A percentile compares a stretch with the other conserved stretches of the same genome.
Evolutionary conservation across 2,113 vertebrate genomes (phyloP).

Genomic region (Catagonus wagneri): DNA sequence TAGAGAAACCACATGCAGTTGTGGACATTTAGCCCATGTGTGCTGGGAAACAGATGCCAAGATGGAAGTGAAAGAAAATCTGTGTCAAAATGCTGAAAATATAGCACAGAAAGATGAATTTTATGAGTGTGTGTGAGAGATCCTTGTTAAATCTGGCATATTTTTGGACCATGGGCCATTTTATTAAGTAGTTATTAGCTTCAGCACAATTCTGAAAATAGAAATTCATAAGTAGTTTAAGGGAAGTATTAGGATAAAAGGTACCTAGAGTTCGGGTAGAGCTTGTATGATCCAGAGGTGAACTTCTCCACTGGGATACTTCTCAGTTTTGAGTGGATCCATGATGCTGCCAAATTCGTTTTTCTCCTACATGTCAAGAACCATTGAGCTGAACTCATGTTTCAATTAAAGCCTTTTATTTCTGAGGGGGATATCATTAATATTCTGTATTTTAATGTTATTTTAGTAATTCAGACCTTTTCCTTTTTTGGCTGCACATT

Average conservation of each 20-base stretch:
- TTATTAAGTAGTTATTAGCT: not conserved
- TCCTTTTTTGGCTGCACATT: not conserved
- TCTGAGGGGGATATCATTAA: not conserved
- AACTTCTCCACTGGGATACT: not conserved
- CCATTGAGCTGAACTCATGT: not conserved
- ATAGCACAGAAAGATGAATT: not conserved
- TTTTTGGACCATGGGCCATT: not conserved
- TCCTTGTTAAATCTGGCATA: not conserved
- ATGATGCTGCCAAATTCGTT: not conserved
- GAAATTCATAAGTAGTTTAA: not conserved
- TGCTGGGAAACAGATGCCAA: not conserved
- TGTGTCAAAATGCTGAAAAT: not conserved
- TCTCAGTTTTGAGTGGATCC: not conserved
- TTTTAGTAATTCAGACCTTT: constrained; percentile 56
- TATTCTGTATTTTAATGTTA: constrained; percentile 8
- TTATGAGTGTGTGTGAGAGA: not conserved
- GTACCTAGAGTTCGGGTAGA: not conserved
- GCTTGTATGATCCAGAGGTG: not conserved
- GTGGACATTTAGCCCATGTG: not conserved
- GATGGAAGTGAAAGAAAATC: not conserved
- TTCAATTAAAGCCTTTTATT: constrained; percentile 52
- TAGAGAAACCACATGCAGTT: not conserved
- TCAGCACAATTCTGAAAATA: constrained; percentile 32
- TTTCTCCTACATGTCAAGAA: not conserved
- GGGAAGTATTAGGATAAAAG: not conserved